A percentile compares a stretch with the other conserved stretches of the same genome.
Conservation (phyloP, 2,888 invertebrate genomes). For the Stenodera caucasica region DNA sequence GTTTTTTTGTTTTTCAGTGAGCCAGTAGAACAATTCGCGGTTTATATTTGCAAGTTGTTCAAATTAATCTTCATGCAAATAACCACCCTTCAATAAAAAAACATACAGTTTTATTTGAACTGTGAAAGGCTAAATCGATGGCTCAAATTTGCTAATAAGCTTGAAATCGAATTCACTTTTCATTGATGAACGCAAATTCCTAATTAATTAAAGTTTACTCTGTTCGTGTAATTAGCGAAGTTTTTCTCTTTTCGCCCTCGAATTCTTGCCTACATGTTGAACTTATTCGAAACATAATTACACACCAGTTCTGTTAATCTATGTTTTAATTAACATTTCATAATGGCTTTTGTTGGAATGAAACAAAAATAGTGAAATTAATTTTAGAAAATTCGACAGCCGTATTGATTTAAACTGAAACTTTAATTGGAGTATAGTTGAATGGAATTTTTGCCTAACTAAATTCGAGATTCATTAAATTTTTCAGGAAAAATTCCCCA, state of each 20-base stretch:
- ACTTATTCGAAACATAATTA: not conserved
- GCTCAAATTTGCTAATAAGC: not conserved
- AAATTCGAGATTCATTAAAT: not conserved
- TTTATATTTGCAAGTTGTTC: not conserved
- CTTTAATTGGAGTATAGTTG: slow-evolving; percentile 1
- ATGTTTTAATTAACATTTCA: not conserved
- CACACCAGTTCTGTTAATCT: not conserved
- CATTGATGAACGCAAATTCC: not conserved
- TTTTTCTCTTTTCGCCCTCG: slow-evolving; percentile 8
- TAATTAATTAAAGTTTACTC: slow-evolving; percentile 25
- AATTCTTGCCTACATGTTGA: not conserved
- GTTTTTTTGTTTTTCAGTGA: not conserved
- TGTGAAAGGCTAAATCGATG: too few species aligned
- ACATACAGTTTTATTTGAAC: too few species aligned
- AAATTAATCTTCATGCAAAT: too few species aligned
- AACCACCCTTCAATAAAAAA: too few species aligned
- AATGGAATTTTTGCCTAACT: not conserved
- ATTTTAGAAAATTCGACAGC: not conserved
- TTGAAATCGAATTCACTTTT: not conserved
- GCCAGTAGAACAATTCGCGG: not conserved
- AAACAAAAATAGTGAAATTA: too few species aligned
- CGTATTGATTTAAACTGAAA: not conserved
- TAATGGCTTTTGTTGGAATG: too few species aligned
- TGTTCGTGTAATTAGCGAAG: slow-evolving; percentile 22
- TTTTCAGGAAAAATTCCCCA: not conserved